Evolutionary conservation across 2,888 invertebrate genomes (phyloP), one percentile per base, ranked within the genome.

Genomic region (Elysia crispata): DNA sequence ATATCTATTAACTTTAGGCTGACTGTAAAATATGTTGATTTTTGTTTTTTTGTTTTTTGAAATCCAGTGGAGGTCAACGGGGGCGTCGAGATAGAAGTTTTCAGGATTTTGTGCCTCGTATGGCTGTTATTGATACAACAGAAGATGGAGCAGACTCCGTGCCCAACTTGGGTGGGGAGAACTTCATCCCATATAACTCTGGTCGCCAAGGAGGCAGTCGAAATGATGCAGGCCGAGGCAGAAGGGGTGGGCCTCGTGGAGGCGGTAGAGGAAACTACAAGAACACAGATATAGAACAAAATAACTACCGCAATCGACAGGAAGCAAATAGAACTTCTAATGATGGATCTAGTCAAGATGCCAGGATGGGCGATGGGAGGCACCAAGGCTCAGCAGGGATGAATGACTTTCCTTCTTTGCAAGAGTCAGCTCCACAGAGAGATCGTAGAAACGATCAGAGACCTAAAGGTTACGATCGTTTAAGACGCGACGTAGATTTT

Each of bases 81-180:
- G 80, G 82, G 13, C 79, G 74, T n/a, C 77, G 82, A 31, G 81
- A 80, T n/a, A 80, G 78, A 11, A 80, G 80, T 60, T 83, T 85
- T 60, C 79, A 81, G 67, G 84, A 85, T 50, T 85, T 82, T 66
- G 72, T 85, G 15, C 83, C 77, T 31, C 76, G 81, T 11, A 81
- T 83, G 81, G 83, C 80, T 33, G 81, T 83, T 20, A 83, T 83
- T 30, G 83, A 83, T 28, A 83, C 83, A 5, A 81, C 82, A 23
- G 81, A 83, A 49, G 54, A 80, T 41, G 76, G 77, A 20, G 72
- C 72, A n/a, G 81, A 81, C n/a, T 66, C 74, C 28, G 73, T 79
- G 20, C 74, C 74, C 60, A 66, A 50, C 77, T 67, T 81, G 72
- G 75, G 30, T 28, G 69, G 69, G 57, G 80, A 80, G 23, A 74